Evolutionary conservation across 1,140 invertebrate species (phyloP).

Genomic region (Doryteuthis pealeii): DNA sequence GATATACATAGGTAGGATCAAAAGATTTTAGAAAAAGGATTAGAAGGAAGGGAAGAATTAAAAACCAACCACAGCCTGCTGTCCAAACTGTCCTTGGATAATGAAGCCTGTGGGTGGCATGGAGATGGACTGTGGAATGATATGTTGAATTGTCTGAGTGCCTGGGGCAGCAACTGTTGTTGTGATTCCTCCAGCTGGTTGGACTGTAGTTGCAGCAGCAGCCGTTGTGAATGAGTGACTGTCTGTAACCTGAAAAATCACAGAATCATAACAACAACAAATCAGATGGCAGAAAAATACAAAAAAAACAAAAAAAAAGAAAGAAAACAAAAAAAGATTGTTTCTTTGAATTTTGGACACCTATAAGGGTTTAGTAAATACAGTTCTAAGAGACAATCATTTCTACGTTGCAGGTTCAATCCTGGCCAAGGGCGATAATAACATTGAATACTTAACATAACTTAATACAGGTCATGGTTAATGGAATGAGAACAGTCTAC

Average conservation of each 20-base stretch:
- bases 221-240: not conserved
- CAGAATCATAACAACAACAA: not conserved
- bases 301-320: not conserved
- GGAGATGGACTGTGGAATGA: conserved; percentile 17
- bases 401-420: too few relatives aligned
- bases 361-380: too few relatives aligned
- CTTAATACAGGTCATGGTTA: too few relatives aligned
- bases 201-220: not conserved
- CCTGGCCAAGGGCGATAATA: too few relatives aligned
- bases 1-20: too few relatives aligned
- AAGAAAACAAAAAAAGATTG: not conserved
- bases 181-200: not conserved
- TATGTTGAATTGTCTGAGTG: conserved; percentile 3
- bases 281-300: not conserved
- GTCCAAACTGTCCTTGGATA: conserved; percentile 47
- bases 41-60: not conserved
- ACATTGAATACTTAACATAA: too few relatives aligned
- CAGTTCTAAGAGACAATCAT: too few relatives aligned
- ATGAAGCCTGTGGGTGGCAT: conserved; percentile 33
- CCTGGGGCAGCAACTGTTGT: not conserved
- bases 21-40: not conserved
- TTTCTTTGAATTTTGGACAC: too few relatives aligned
- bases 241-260: conserved; percentile 6
- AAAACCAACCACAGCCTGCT: conserved; percentile 41
- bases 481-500: too few relatives aligned